phyloP scores from a whole-genome alignment of 2,888 invertebrate species.

The Magallana nippona region DNA sequence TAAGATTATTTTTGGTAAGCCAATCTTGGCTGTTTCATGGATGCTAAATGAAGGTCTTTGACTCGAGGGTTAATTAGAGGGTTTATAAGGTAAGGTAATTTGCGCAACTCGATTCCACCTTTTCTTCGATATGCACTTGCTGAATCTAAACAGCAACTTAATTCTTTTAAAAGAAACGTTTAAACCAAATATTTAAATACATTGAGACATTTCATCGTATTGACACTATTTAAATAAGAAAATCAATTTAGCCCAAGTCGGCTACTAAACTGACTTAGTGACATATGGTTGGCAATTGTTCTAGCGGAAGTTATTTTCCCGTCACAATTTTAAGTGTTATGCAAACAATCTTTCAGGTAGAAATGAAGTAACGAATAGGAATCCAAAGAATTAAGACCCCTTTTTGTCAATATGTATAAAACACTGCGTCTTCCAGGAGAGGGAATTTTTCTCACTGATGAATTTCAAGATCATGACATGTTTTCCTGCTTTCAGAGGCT shows the following conservation, averaged over 20 bases:
- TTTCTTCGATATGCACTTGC: slow-evolving; percentile 28
- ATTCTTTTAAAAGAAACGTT: slow-evolving; percentile 27
- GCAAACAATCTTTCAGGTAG: slow-evolving; percentile 33
- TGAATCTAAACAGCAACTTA: slow-evolving; percentile 21
- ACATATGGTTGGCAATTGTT: slow-evolving; percentile 31
- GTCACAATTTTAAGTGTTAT: slow-evolving; percentile 31
- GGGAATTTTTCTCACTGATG: not conserved
- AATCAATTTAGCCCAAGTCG: slow-evolving; percentile 16
- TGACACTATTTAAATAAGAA: slow-evolving; percentile 5
- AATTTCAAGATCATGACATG: not conserved
- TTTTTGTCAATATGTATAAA: not conserved
- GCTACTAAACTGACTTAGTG: slow-evolving; percentile 8
- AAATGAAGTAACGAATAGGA: slow-evolving; percentile 18
- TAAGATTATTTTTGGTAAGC: not conserved
- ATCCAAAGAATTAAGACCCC: slow-evolving; percentile 2
- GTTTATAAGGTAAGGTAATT: slow-evolving; percentile 12
- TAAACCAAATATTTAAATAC: slow-evolving; percentile 33
- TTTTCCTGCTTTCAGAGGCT: not conserved
- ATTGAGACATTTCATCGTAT: slow-evolving; percentile 31
- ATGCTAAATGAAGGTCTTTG: not conserved
- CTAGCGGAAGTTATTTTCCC: slow-evolving; percentile 20
- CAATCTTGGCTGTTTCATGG: not conserved
- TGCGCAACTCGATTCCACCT: slow-evolving; percentile 21
- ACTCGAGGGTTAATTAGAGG: not conserved
- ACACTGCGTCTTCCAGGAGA: not conserved